Conservation (phyloP, 2,888 invertebrate genomes). For the Flexamia atlantica region DNA sequence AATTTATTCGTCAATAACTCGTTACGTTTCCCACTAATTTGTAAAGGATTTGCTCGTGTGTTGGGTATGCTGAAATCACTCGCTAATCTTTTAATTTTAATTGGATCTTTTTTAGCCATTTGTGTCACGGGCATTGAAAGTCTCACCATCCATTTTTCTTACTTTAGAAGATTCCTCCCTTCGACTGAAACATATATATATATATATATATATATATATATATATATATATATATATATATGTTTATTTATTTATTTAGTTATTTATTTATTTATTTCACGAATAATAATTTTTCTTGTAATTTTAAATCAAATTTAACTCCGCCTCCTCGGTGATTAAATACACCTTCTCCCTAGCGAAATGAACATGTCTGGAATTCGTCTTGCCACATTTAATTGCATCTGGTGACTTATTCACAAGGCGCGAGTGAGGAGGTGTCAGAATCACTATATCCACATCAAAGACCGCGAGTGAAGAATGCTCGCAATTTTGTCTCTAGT, state of each 20-base stretch:
- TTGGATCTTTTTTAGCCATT: no score
- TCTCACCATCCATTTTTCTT: no score
- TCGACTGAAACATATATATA: no score
- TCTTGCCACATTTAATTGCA: conserved; percentile 28
- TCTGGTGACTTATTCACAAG: conserved; percentile 2
- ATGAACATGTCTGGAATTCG: background rate
- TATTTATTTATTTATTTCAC: no score
- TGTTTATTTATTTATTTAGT: no score
- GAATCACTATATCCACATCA: conserved; percentile 1
- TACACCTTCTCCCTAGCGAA: background rate
- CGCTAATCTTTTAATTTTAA: background rate
- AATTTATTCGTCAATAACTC: conserved; percentile 32
- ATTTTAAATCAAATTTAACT: no score
- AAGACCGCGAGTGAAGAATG: conserved; percentile 20
- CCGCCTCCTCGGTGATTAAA: no score
- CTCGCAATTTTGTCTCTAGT: conserved; percentile 9
- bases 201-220: no score
- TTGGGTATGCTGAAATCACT: background rate
- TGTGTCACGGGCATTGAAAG: no score
- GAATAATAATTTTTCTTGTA: no score
- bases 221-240: no score
- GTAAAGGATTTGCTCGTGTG: background rate
- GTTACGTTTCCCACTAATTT: background rate
- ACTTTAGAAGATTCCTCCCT: no score
- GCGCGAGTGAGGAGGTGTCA: background rate